Evolutionary conservation across 2,113 vertebrate species (phyloP), one percentile per base, ranked within the genome.

Genomic region (Peromyscus maniculatus): DNA sequence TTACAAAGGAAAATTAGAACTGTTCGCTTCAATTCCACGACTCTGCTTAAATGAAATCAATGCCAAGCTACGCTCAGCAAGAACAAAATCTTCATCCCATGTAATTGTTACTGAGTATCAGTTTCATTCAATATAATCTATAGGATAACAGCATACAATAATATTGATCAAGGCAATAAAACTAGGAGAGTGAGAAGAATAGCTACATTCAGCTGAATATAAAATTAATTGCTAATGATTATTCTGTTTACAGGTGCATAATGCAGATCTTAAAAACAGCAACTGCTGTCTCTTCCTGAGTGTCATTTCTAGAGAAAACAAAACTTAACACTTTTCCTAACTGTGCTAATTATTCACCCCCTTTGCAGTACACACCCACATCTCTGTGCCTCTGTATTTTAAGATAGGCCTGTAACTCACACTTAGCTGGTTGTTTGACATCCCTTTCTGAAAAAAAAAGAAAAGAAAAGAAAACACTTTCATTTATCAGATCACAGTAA

Each of bases 51-150:
- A 97, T 94, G 69, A 96, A 97, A 98, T 66, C 19, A 98, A 94
- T 9, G 92, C 66, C 75, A 94, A 78, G 43, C 64, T 69, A 89
- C 67, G 43, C 46, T 21, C 46, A 95, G 87, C 74, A 26, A 36
- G 64, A 1, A 0, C 94, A 92, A 94, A 97, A 95, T 97, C 77
- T 82, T 64, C 52, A 94, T 94, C 71, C 84, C 95, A 86, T 83
- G 96, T 67, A 97, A 95, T 97, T 97, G 97, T 78, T 95, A 43
- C 43, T 49, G 43, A 64, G 83, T 93, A 91, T 91, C 98, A 97
- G 97, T 98, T 98, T 97, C 91, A 93, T 57, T 95, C 72, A 91
- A 75, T 95, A 80, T 97, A 97, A 93, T 93, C 36, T 97, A 21
- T 93, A 95, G n/a, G 88, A 96, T 98, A 97, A 96, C 1, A 26